phyloP scores from a whole-genome alignment of 37 sponge, comb jelly and placozoan species.

The Eunapius fragilis region DNA sequence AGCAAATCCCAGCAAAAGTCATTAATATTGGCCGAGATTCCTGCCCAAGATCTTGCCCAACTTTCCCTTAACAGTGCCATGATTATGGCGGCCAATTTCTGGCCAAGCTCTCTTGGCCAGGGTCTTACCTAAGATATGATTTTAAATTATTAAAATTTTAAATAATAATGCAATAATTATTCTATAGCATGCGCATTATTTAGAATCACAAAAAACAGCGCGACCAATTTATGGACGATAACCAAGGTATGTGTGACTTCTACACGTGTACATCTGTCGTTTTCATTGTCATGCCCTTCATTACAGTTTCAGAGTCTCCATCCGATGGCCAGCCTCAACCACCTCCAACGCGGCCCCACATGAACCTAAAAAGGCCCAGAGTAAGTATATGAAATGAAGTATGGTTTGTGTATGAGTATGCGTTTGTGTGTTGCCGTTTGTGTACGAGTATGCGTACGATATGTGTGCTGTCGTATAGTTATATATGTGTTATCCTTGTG shows the following conservation, averaged over 20 bases:
- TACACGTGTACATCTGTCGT: background rate
- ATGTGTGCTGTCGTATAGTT: background rate
- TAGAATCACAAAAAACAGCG: background rate
- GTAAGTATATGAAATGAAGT: background rate
- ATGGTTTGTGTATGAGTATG: slow-evolving; percentile 6
- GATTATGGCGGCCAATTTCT: no score
- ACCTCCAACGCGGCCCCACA: background rate
- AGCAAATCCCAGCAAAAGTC: no score
- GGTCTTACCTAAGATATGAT: no score
- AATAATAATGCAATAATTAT: no score
- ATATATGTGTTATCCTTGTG: background rate
- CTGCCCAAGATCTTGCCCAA: no score
- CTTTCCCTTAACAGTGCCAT: no score
- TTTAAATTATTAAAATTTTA: no score
- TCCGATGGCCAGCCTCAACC: background rate
- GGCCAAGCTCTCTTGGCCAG: no score
- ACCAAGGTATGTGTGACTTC: background rate
- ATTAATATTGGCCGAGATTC: no score
- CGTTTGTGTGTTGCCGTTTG: slow-evolving; percentile 12
- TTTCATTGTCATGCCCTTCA: background rate
- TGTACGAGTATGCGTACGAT: background rate
- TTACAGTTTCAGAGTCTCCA: background rate
- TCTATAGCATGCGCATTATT: background rate
- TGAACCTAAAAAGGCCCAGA: background rate
- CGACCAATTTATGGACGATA: background rate